phyloP scores from a whole-genome alignment of 2,113 vertebrate genomes.

The Cinclus cinclus region DNA sequence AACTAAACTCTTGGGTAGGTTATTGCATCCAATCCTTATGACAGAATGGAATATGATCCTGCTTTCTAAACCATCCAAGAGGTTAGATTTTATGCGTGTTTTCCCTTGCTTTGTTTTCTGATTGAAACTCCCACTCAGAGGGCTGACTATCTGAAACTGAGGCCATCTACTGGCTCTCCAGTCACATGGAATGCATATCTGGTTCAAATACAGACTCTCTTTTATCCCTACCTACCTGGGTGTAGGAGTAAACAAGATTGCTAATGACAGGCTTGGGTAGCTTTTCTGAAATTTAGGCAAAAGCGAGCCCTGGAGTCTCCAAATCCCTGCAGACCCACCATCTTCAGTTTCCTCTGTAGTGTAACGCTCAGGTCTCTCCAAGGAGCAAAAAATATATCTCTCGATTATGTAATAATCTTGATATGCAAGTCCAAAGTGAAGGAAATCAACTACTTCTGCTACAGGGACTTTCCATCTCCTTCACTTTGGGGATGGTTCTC shows the following conservation, averaged over 20 bases:
- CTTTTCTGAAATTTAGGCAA: not conserved
- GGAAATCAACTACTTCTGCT: not conserved
- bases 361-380: not conserved
- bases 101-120: not conserved
- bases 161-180: not conserved
- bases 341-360: not conserved
- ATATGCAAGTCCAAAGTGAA: not conserved
- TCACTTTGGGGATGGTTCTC: not conserved
- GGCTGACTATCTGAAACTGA: not conserved
- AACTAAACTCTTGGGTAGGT: not conserved
- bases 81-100: not conserved
- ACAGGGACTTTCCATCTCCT: not conserved
- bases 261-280: not conserved
- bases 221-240: not conserved
- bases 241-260: slow-evolving; percentile 8
- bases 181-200: not conserved
- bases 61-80: not conserved
- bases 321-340: not conserved
- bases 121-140: not conserved
- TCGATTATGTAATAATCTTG: not conserved
- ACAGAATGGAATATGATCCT: not conserved
- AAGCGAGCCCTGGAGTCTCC: not conserved
- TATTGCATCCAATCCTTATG: not conserved
- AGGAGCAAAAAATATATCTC: not conserved
- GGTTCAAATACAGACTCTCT: not conserved